Base-by-base conservation (phyloP, 2,888 invertebrate species). In the Clostera curtula region DNA sequence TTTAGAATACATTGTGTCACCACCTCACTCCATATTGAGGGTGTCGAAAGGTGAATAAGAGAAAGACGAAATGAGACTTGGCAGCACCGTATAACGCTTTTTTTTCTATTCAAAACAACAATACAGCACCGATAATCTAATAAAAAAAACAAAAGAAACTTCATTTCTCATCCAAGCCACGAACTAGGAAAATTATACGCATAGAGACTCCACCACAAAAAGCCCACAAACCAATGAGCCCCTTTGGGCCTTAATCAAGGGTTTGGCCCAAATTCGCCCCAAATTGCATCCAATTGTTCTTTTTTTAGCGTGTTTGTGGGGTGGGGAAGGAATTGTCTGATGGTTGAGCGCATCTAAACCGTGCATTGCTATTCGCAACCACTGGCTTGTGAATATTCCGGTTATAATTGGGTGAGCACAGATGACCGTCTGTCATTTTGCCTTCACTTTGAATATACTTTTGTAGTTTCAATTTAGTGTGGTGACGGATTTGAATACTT, bases 261-360 rank as follows among this genome's bases (percentile, higher is more conserved):
- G 59, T 51, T 61, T 73, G 76, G 70, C 76, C 79, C 51, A 72
- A 75, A 75, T 77, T 80, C 70, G 66, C 69, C 80, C 80, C 82
- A 83, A 82, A 83, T 83, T 82, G 82, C 79, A 74, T 70, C 69
- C 79, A 80, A 82, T 82, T 82, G 83, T 83, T 82, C 82, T 80
- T 68, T 83, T 82, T 83, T 83, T 83, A 80, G 41, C 40, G 41
- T 52, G 52, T 52, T 52, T 53, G 47, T 34, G 66, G 75, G 77
- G 73, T 64, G 68, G 55, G 51, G 42, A 64, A 63, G 56, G 62
- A 66, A 70, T 69, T 69, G 65, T 68, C 67, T 44, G 44, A 54
- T 55, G 63, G 56, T 53, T 58, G 49, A 44, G 49, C 60, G 64
- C 58, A 62, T 56, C 60, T 58, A 63, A 68, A 56, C 64, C 63